Base-by-base conservation (phyloP, 2,797 vertebrate genomes). In the Poliocrania exsul region DNA sequence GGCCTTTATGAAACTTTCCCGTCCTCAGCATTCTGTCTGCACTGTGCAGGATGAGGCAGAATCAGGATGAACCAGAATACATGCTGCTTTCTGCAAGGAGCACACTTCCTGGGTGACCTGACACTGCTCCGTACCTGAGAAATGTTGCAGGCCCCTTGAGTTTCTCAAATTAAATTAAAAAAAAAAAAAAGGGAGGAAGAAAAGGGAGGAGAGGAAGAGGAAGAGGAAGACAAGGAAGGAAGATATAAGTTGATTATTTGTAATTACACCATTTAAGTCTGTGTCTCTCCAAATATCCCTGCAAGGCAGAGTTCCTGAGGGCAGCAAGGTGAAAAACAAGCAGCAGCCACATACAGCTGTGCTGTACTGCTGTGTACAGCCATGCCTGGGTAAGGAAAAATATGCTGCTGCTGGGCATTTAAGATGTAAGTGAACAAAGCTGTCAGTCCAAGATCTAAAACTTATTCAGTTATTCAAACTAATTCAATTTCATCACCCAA, bases 391-490 rank as follows among this genome's bases (percentile, higher is more conserved):
- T 77, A 77, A 85, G 64, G 53, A 40, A 85, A 92, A 92, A 91
- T 89, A 80, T 73, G 74, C 92, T 90, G 66, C 86, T 94, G 44
- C 56, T 91, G 91, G 87, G 89, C 87, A 92, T 92, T 94, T 93
- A 89, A 90, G 86, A 86, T 90, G 81, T 88, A 54, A 90, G 64
- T 64, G 79, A 95, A 94, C 81, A 91, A 91, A 88, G 75, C 75
- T 94, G 89, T 78, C 87, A 92, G 85, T 82, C 57, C 81, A 53
- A 57, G 75, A 93, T 86, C 89, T 91, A 78, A 91, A 94, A 89
- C 82, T 96, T 91, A 87, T 73, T 94, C 89, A 88, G 93, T 88
- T 96, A 94, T 92, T 96, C 88, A 92, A 92, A 94, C 72, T 83
- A 95, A 95, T 92, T 94, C 85, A 88, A 54, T 94, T 94, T 86